Evolutionary conservation across 2,113 vertebrate genomes (phyloP), one percentile per base, ranked within the genome.

Genomic region (Ia io): DNA sequence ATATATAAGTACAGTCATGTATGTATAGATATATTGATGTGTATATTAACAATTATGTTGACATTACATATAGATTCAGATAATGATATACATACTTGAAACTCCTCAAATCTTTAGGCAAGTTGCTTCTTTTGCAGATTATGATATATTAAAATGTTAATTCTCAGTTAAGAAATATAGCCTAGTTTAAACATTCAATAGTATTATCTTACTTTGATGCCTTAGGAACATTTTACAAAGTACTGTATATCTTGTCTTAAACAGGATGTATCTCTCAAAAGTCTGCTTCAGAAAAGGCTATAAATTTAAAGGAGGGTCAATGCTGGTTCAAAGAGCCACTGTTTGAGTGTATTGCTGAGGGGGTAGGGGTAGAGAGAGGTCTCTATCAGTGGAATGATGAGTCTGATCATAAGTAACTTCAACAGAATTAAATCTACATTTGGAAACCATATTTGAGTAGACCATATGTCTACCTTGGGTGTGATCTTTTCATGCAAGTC

Each of bases 401-500:
- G 4, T 85, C 85, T 95, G 49, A 88, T 91, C 86, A 40, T 73
- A 84, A 53, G 84, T 90, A 53, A 87, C 42, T 85, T 78, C 74
- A 86, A 9, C 51, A 56, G 37, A 37, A 82, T 88, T 79, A 18
- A 20, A 44, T 56, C 77, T 85, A 44, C 22, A 67, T 84, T 96
- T 91, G 35, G 42, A 42, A 92, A 79, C 9, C 25, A 59, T 53
- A 71, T 53, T 88, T 88, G 77, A 94, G 28, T 59, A 78, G 35
- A 69, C 32, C 13, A 1, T 56, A 9, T 47, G 2, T 95, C 51
- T 92, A 7, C 7, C 14, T 78, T 56, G 35, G 23, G 14, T 92
- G 10, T 83, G 63, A 53, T 92, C 37, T 92, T 95, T 88, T 79
- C 49, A 49, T 91, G 49, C 70, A 97, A 91, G 51, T 93, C 37